Conservation (phyloP, 2,113 vertebrate species). For the Podarcis cretensis region DNA sequence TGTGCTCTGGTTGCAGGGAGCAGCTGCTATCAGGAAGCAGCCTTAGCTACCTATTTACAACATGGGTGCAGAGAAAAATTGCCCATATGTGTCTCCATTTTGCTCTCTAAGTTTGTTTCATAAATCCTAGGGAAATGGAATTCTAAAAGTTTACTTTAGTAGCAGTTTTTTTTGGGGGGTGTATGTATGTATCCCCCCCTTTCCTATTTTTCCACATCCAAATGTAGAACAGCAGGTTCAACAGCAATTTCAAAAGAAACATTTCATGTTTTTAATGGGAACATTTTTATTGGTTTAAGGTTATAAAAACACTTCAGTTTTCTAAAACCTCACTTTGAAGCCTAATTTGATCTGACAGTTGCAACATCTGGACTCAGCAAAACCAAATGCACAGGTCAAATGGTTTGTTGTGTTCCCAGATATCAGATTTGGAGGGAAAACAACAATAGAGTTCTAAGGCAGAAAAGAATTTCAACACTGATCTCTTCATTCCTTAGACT, state of each 20-base stretch:
- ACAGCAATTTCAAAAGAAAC: not conserved
- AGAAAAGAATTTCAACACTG: not conserved
- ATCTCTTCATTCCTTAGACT: not conserved
- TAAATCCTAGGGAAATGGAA: not conserved
- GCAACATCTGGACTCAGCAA: not conserved
- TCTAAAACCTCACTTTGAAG: not conserved
- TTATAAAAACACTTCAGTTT: not conserved
- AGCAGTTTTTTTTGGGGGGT: not conserved
- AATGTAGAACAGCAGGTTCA: not conserved
- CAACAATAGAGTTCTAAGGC: not conserved
- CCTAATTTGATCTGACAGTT: not conserved
- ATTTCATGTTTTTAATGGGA: not conserved
- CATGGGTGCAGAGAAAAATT: not conserved
- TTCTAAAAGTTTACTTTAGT: not conserved
- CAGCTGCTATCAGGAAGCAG: not conserved
- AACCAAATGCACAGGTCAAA: not conserved
- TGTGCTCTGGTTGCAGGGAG: not conserved
- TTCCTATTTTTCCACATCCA: not conserved
- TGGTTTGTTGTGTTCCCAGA: not conserved
- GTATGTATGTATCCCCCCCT: too few relatives aligned
- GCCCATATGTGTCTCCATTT: not conserved
- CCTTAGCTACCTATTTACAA: not conserved
- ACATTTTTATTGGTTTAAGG: not conserved
- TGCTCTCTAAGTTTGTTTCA: not conserved
- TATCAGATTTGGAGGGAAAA: not conserved